Conservation (phyloP, 2,113 vertebrate genomes). For the Dolichotis patagonum region DNA sequence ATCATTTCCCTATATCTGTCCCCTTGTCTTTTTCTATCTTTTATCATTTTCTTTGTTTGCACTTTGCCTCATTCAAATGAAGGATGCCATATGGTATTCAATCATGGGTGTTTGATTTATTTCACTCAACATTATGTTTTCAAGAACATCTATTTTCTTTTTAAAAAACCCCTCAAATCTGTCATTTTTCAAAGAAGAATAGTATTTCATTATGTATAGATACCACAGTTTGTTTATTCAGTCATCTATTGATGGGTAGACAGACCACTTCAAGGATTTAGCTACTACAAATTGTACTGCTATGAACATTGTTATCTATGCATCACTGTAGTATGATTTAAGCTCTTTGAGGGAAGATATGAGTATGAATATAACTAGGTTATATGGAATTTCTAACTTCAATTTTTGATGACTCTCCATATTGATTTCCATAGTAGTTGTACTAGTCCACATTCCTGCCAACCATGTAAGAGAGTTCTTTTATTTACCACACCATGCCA, state of each 20-base stretch:
- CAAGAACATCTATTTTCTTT: neutral
- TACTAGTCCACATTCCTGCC: neutral
- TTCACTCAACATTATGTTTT: neutral
- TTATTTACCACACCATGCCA: neutral
- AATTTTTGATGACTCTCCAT: neutral
- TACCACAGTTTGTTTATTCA: neutral
- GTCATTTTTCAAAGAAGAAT: neutral
- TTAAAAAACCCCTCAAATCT: neutral
- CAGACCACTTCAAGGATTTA: neutral
- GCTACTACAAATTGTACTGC: neutral
- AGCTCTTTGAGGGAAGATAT: neutral
- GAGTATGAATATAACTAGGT: neutral
- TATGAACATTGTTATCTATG: neutral
- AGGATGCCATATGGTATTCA: neutral
- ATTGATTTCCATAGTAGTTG: neutral
- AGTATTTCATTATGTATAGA: neutral
- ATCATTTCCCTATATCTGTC: neutral
- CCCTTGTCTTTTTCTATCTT: neutral
- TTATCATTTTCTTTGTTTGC: neutral
- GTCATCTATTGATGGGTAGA: neutral
- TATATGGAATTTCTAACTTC: neutral
- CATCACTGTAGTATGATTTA: neutral
- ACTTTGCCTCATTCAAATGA: neutral
- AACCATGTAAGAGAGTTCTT: neutral
- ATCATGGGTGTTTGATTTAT: neutral